phyloP scores from a whole-genome alignment of 2,888 invertebrate species.

The Lasioglossum villosulum region DNA sequence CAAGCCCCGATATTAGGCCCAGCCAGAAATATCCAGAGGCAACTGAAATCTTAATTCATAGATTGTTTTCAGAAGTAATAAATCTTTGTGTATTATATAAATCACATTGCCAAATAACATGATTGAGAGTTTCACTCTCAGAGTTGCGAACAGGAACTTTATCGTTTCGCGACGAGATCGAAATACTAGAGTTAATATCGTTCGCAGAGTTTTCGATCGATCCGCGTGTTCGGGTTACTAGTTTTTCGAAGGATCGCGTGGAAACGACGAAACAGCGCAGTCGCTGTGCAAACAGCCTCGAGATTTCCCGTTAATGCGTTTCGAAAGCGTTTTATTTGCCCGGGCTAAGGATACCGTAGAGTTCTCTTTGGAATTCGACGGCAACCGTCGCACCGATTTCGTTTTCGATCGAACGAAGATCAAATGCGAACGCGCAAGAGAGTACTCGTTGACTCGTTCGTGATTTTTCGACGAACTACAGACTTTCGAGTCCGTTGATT shows the following conservation, averaged over 20 bases:
- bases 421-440: neutral
- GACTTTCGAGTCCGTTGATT: neutral
- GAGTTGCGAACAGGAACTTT: neutral
- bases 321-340: constrained; percentile 31
- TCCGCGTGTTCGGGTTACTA: neutral
- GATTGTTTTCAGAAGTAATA: too few species aligned
- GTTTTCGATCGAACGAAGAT: neutral
- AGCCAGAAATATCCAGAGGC: too few species aligned
- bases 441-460: neutral
- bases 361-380: neutral
- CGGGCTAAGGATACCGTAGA: neutral
- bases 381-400: too few species aligned
- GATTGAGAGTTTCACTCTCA: too few species aligned
- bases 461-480: too few species aligned
- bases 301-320: constrained; percentile 46
- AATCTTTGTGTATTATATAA: too few species aligned
- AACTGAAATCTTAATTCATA: too few species aligned
- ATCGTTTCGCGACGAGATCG: neutral
- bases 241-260: neutral
- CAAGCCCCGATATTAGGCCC: too few species aligned
- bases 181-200: too few species aligned
- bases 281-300: constrained; percentile 36
- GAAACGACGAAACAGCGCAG: neutral
- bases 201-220: neutral
- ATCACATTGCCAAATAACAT: too few species aligned